Conservation (phyloP, 2,113 vertebrate genomes). For the Anolis carolinensis region DNA sequence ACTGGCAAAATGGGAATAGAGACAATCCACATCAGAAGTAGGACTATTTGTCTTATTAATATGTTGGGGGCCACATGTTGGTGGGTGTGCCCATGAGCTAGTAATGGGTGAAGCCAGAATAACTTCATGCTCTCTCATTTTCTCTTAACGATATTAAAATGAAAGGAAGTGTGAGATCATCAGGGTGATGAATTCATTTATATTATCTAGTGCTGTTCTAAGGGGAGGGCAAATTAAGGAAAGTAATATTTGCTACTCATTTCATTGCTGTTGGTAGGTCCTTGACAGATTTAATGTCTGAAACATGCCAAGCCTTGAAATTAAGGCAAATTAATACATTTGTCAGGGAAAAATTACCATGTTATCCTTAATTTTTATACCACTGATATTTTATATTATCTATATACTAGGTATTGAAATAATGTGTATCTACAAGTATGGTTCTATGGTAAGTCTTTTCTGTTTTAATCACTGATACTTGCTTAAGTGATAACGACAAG, state of each 20-base stretch:
- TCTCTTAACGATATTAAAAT: neutral
- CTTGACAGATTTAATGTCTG: neutral
- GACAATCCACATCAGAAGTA: neutral
- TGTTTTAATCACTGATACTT: neutral
- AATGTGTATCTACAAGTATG: conserved; percentile 97
- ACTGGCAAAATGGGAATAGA: neutral
- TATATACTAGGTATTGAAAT: conserved; percentile 91
- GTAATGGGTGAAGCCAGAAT: neutral
- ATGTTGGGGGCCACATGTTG: neutral
- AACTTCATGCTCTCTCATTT: neutral
- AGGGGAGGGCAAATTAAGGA: neutral
- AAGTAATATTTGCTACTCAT: neutral
- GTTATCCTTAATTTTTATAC: neutral
- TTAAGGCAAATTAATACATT: neutral
- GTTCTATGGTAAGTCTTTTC: conserved; percentile 88
- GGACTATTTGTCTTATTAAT: neutral
- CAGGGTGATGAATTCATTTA: neutral
- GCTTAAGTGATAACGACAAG: no score
- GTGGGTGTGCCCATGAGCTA: neutral
- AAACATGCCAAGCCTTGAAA: neutral
- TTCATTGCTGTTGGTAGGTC: neutral
- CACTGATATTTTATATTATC: conserved; percentile 62
- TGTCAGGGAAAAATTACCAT: neutral
- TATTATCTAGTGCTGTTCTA: neutral
- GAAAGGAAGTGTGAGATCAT: neutral